Evolutionary conservation across 2,797 vertebrate species (phyloP).

Genomic region (Alauda arvensis): DNA sequence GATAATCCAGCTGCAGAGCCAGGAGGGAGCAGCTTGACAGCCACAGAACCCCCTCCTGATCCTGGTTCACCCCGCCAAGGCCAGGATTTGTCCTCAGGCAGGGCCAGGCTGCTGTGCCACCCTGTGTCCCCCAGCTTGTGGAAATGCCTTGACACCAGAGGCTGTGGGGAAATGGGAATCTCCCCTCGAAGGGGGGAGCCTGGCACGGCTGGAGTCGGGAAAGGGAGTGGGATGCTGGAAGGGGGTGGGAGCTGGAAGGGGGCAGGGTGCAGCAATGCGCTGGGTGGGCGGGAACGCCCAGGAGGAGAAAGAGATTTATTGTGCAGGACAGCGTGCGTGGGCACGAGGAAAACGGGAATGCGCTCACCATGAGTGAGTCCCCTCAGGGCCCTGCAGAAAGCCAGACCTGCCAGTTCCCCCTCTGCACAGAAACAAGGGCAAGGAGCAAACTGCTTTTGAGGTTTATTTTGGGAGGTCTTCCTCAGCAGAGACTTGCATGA

Average conservation of each 20-base stretch:
- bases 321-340: not conserved
- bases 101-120: rapidly evolving
- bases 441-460: not conserved
- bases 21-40: not conserved
- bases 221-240: not conserved
- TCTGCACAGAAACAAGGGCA: not conserved
- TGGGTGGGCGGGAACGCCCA: rapidly evolving
- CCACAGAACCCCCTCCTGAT: not conserved
- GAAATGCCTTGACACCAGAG: not conserved
- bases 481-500: rapidly evolving
- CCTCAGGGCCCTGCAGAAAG: not conserved
- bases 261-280: not conserved
- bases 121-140: rapidly evolving
- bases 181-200: rapidly evolving
- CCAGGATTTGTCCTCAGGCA: not conserved
- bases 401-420: not conserved
- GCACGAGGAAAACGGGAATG: not conserved
- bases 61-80: rapidly evolving
- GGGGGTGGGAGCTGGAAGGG: not conserved
- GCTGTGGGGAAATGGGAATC: not conserved
- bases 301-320: not conserved
- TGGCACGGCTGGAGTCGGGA: rapidly evolving
- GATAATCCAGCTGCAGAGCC: not conserved
- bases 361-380: not conserved
- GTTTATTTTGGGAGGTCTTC: not conserved